Evolutionary conservation across 2,113 vertebrate species (phyloP), one percentile per base, ranked within the genome.

Genomic region (Phodopus roborovskii): DNA sequence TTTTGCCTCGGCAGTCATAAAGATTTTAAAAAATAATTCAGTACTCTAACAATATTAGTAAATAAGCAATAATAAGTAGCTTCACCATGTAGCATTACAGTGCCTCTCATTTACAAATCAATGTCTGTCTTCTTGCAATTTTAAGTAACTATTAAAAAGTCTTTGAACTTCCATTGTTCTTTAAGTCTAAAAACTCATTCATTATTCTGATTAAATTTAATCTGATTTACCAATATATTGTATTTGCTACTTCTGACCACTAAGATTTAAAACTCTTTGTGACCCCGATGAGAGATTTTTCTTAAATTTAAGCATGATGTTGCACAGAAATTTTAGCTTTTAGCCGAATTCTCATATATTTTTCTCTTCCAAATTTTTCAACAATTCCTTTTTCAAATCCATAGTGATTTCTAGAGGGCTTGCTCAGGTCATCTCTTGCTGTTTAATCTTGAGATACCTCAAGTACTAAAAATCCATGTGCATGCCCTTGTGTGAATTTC

Each of bases 361-460:
- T 92, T 96, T 78, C 15, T 10, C 36, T 91, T 84, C 88, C 28
- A 88, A 48, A 81, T 96, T 58, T 90, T 10, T 87, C 83, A 92
- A 10, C 68, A 36, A 75, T 89, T 60, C 15, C 26, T 36, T 93
- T 94, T 86, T 39, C 60, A 73, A 45, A 86, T 82, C 39, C 33
- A 28, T 8, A 22, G 4, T 94, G n/a, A 95, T 96, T 81, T 92
- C n/a, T 73, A 16, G 33, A 66, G 75, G 75, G 42, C 26, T 92
- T 91, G 9, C 82, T 89, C 60, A 56, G 68, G 73, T 95, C 86
- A 74, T 42, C 12, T 83, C 60, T 30, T n/a, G 30, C 20, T 58
- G 33, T 96, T 30, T 84, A 84, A 81, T 94, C 90, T 70, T 26
- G 33, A 79, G 19, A 91, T 24, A 33, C 33, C 36, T 89, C 74